A percentile compares a stretch with the other conserved stretches of the same genome.
Evolutionary conservation across 2,797 vertebrate species (phyloP).

Genomic region (Limosa lapponica): DNA sequence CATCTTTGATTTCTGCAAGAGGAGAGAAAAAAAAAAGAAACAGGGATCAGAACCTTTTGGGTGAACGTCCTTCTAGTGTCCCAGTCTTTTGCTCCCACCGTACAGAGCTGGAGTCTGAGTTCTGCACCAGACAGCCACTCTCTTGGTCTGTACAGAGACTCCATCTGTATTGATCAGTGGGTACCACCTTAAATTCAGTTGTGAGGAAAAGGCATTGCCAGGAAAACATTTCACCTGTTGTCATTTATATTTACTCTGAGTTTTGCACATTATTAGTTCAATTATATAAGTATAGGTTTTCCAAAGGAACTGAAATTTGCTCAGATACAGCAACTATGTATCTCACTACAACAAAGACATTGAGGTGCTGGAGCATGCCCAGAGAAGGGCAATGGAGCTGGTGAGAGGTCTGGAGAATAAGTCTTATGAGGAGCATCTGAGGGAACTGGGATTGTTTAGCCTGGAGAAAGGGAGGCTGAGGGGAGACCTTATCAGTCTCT

Average conservation of each 20-base stretch:
- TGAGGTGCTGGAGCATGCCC: too few relatives aligned
- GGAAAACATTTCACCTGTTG: background rate
- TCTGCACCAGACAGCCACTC: accelerated
- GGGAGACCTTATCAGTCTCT: too few relatives aligned
- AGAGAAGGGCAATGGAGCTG: too few relatives aligned
- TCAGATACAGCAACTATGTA: background rate
- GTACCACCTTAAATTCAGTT: background rate
- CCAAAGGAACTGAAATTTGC: background rate
- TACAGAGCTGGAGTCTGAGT: background rate
- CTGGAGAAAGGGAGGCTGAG: too few relatives aligned
- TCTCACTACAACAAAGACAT: too few relatives aligned
- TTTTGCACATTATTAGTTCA: background rate
- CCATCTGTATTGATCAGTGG: background rate
- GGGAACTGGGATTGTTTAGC: too few relatives aligned
- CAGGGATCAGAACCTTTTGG: background rate
- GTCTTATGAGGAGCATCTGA: too few relatives aligned
- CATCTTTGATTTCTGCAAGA: slow-evolving; percentile 84
- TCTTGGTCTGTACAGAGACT: background rate
- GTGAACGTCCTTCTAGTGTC: background rate
- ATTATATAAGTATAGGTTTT: background rate
- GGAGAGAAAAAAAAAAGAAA: background rate
- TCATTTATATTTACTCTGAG: background rate
- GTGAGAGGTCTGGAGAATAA: too few relatives aligned
- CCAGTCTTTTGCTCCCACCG: background rate
- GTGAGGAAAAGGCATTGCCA: background rate